Percentiles rank a stretch among this genome's conserved stretches.
Conservation (phyloP, 2,797 vertebrate genomes). For the Brachyrhaphis roseni region DNA sequence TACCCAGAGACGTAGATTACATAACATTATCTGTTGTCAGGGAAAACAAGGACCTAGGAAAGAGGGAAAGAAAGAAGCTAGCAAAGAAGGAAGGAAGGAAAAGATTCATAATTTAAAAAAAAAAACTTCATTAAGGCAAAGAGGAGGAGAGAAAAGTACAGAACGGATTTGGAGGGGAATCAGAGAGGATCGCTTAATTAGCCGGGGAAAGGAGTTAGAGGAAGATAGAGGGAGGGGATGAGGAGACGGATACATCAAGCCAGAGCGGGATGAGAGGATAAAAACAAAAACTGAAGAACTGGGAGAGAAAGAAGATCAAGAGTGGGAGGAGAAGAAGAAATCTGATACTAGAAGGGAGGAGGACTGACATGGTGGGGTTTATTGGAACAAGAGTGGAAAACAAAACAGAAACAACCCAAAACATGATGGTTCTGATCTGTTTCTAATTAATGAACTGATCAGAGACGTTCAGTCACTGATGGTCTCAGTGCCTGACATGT, state of each 20-base stretch:
- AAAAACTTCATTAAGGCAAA: conserved; percentile 32
- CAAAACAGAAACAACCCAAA: conserved; percentile 9
- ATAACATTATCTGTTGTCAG: conserved; percentile 73
- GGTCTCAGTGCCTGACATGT: conserved; percentile 15
- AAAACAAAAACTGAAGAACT: conserved; percentile 31
- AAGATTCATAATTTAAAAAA: background rate
- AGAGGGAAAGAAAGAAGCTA: conserved; percentile 19
- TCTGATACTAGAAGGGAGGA: conserved; percentile 36
- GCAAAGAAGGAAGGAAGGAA: conserved; percentile 10
- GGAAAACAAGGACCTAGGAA: conserved; percentile 66
- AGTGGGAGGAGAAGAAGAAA: conserved; percentile 33
- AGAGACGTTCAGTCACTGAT: conserved; percentile 36
- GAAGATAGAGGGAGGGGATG: conserved; percentile 21
- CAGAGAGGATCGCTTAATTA: conserved; percentile 57
- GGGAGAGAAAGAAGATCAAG: conserved; percentile 22
- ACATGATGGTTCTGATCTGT: background rate
- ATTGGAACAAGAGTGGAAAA: background rate
- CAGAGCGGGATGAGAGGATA: conserved; percentile 32
- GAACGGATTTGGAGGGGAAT: conserved; percentile 42
- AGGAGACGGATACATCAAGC: conserved; percentile 41
- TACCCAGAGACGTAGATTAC: conserved; percentile 71
- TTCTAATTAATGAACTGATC: conserved; percentile 31
- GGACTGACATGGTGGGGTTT: background rate
- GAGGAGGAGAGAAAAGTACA: conserved; percentile 29
- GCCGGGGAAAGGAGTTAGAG: conserved; percentile 34